phyloP scores from a whole-genome alignment of 1,140 invertebrate species.

The Stegodyphus mimosarum region DNA sequence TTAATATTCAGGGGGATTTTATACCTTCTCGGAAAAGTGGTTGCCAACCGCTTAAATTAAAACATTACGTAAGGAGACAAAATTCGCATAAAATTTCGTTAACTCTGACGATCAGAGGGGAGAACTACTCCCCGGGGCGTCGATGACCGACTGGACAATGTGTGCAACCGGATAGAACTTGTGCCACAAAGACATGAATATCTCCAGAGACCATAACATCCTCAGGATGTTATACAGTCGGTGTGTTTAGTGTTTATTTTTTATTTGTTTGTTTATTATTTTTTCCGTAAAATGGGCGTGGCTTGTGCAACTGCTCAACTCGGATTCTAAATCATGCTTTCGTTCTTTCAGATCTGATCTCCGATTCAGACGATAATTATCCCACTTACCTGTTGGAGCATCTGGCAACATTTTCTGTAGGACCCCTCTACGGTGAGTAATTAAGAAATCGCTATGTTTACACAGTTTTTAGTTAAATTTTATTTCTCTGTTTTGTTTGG shows the following conservation, averaged over 20 bases:
- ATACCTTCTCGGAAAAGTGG: too few species aligned
- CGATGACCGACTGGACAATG: slow-evolving; percentile 40
- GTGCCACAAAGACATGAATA: not conserved
- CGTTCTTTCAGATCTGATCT: slow-evolving; percentile 65
- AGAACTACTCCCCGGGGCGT: too few species aligned
- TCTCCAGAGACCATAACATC: not conserved
- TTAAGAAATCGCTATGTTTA: not conserved
- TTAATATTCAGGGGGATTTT: too few species aligned
- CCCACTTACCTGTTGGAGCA: slow-evolving; percentile 93
- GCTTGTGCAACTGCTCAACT: not conserved
- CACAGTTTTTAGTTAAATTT: not conserved
- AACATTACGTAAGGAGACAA: too few species aligned
- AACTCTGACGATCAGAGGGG: too few species aligned
- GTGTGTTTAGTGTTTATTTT: not conserved
- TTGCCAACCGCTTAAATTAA: too few species aligned
- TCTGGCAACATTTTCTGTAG: slow-evolving; percentile 95
- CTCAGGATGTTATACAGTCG: slow-evolving; percentile 11
- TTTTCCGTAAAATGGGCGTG: not conserved
- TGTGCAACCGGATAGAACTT: slow-evolving; percentile 11
- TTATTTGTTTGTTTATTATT: not conserved
- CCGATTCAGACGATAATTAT: slow-evolving; percentile 68
- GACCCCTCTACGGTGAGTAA: slow-evolving; percentile 67
- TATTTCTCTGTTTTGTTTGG: too few species aligned
- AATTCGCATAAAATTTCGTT: too few species aligned
- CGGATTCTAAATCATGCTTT: not conserved